Evolutionary conservation across 2,888 invertebrate species (phyloP).

Genomic region (Sclerodermus sp.): DNA sequence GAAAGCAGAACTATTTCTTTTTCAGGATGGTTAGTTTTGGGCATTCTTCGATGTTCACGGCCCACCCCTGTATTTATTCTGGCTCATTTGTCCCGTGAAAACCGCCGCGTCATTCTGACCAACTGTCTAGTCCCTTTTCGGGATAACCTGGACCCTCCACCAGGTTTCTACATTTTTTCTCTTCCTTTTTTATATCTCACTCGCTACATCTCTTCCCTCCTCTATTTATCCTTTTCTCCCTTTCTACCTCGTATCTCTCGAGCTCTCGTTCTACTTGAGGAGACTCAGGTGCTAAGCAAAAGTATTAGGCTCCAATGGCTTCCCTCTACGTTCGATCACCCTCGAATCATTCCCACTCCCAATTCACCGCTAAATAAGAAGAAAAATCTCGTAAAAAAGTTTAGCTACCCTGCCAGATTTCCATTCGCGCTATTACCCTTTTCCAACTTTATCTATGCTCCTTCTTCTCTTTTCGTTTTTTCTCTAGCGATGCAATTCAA

Average conservation of each 20-base stretch:
- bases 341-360: no score
- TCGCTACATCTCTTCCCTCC: slow-evolving; percentile 8
- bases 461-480: no score
- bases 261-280: background rate
- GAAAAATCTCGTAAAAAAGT: no score
- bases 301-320: no score
- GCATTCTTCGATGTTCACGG: slow-evolving; percentile 21
- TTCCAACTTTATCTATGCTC: no score
- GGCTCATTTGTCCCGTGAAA: slow-evolving; percentile 39
- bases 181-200: slow-evolving; percentile 12
- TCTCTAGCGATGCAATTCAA: no score
- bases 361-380: no score
- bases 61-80: slow-evolving; percentile 34
- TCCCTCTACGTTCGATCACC: no score
- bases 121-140: slow-evolving; percentile 2
- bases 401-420: no score
- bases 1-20: background rate
- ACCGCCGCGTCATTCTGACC: slow-evolving; percentile 1
- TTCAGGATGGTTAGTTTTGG: slow-evolving; percentile 14
- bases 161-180: slow-evolving; percentile 12
- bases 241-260: slow-evolving; percentile 2
- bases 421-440: no score
- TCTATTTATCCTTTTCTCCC: background rate
- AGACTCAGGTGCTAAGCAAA: no score
- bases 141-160: background rate